A percentile compares a stretch with the other conserved stretches of the same genome.
These are phyloP conservation scores for Stegodyphus mimosarum DNA, from an alignment of 1,140 invertebrate species.

Conservation along the genomic window DNA sequence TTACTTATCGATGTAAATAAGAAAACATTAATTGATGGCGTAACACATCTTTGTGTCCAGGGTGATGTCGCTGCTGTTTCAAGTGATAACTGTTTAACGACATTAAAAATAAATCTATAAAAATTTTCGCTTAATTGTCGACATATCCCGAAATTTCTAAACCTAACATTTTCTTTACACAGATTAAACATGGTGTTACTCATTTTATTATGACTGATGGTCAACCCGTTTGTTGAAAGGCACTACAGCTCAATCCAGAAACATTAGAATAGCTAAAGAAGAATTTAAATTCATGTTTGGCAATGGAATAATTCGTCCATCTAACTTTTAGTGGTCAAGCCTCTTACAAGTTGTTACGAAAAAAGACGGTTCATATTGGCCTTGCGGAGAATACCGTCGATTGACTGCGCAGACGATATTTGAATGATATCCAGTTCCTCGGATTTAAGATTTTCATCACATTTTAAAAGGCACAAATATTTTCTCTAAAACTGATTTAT, in stretches of 20 bases:
- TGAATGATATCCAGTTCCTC: slow-evolving; percentile 68
- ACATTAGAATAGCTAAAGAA: neutral
- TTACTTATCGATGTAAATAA: slow-evolving; percentile 11
- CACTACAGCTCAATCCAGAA: neutral
- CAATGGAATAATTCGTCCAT: slow-evolving; percentile 65
- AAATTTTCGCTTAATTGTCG: neutral
- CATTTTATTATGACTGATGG: slow-evolving; percentile 11
- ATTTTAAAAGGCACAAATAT: slow-evolving; percentile 16
- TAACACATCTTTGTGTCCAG: neutral
- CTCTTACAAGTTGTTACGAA: slow-evolving; percentile 69
- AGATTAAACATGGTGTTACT: slow-evolving; percentile 3
- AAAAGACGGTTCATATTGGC: slow-evolving; percentile 66
- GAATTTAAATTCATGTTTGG: slow-evolving; percentile 34
- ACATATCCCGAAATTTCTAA: neutral
- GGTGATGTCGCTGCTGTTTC: neutral
- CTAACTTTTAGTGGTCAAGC: slow-evolving; percentile 68
- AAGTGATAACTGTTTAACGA: neutral
- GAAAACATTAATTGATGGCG: slow-evolving; percentile 22
- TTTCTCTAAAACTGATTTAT: slow-evolving; percentile 64
- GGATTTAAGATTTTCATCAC: slow-evolving; percentile 55
- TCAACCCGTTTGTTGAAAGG: neutral
- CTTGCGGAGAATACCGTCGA: slow-evolving; percentile 69
- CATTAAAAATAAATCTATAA: neutral
- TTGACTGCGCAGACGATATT: slow-evolving; percentile 68
- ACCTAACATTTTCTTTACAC: neutral